Base-by-base conservation (phyloP, 2,888 invertebrate genomes). In the Conchocele bisecta region DNA sequence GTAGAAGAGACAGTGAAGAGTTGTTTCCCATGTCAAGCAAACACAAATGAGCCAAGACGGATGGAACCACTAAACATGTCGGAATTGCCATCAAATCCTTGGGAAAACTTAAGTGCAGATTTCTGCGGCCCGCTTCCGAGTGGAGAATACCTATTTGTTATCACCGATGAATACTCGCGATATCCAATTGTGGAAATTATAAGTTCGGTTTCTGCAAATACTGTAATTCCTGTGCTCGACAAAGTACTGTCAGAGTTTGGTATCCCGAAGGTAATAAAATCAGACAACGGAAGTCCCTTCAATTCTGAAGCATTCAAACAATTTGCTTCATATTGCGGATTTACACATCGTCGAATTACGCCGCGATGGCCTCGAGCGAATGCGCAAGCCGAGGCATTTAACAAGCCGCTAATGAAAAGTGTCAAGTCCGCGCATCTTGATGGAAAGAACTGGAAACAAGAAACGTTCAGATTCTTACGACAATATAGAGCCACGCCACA, bases 41-140 rank as follows among this genome's bases (percentile, higher is more conserved):
- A 35, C 1, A n/a, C n/a, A n/a, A 64, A 9, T 4, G 28, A 22
- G 1, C 13, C 1, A 13, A 22, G 20, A 31, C 22, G n/a, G 1
- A 46, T 11, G 13, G 81, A 77, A 72, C 74, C 76, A 20, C 57
- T 74, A 2, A 59, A 60, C 22, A 71, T 74, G 78, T 68, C 74
- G 7, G 66, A 67, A 41, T 20, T 76, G 29, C 73, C 79, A 22
- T 15, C 35, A 13, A 50, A 51, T 17, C 65, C 75, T 22, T 73
- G 73, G 73, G 33, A 42, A 29, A 28, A 58, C 29, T 33, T 71
- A n/a, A 74, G 71, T 54, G 54, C 50, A 11, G 76, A 77, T 50
- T 75, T 77, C 41, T 72, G 63, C 24, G 69, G 68, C 24, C 68
- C 68, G n/a, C 35, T 69, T 3, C 58, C 58, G 3, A 53, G 20